phyloP scores from a whole-genome alignment of 1,140 invertebrate species.

The Leptopilina boulardi region DNA sequence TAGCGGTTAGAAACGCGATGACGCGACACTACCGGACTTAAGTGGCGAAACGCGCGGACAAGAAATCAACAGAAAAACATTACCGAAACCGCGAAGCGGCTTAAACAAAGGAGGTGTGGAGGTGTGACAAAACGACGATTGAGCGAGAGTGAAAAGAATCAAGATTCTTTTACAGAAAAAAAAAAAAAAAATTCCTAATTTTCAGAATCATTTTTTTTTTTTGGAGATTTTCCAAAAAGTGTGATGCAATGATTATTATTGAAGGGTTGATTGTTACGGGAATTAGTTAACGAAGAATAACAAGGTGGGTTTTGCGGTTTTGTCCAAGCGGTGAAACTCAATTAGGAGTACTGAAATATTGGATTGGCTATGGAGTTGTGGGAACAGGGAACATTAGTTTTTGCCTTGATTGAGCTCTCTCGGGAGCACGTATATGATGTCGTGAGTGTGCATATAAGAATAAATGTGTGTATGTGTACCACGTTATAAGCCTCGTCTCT shows the following conservation, averaged over 20 bases:
- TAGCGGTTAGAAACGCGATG: constrained; percentile 64
- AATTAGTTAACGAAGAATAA: constrained; percentile 27
- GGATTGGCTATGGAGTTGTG: constrained; percentile 52
- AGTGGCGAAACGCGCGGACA: constrained; percentile 73
- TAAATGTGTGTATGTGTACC: constrained; percentile 40
- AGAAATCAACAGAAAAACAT: constrained; percentile 67
- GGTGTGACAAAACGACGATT: constrained; percentile 70
- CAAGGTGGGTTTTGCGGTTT: constrained; percentile 28
- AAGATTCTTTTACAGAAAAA: no score
- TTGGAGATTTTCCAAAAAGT: neutral
- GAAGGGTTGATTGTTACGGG: constrained; percentile 12
- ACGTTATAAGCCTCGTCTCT: constrained; percentile 57
- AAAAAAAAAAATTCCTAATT: no score
- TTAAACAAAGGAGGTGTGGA: constrained; percentile 71
- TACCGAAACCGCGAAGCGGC: constrained; percentile 67
- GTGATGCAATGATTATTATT: neutral
- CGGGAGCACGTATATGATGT: constrained; percentile 55
- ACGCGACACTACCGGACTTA: constrained; percentile 74
- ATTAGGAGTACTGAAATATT: constrained; percentile 64
- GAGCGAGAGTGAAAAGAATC: no score
- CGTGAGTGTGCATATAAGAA: constrained; percentile 44
- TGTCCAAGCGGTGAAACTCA: constrained; percentile 58
- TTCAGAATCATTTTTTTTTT: neutral
- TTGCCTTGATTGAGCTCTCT: constrained; percentile 73
- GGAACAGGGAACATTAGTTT: constrained; percentile 68